Base-by-base conservation (phyloP, 2,888 invertebrate species). In the Eupithecia tripunctaria region DNA sequence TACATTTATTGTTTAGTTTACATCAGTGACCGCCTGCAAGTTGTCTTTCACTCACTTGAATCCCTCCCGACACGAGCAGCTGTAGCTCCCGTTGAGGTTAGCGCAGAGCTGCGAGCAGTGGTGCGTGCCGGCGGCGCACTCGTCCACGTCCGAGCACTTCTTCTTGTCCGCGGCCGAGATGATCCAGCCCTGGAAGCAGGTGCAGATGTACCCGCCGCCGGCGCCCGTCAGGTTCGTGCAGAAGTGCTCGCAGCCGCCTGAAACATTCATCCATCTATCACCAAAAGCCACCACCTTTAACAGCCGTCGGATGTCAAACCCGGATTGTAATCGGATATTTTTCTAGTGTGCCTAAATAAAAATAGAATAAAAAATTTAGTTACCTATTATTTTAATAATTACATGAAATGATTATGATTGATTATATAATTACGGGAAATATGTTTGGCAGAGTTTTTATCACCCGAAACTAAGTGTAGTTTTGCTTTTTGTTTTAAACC, bases 41-140 rank as follows among this genome's bases (percentile, higher is more conserved):
- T 32, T 32, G 32, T 32, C 32, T n/a, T n/a, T n/a, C 32, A 32
- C 32, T 32, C 32, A 32, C 94, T 88, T 93, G 92, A 98, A 99
- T 1, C 98, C 98, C 1, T 96, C 96, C 10, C 96, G 95, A 83
- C 99, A 99, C 32, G 96, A 95, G 88, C 99, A 99, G 71, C 96
- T 96, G 88, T 99, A 99, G 74, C 96, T 96, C 85, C 99, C 99
- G 85, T 99, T 99, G 67, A 98, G 90, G 89, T 99, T 99, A 70
- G 95, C 95, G 86, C 99, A 99, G 51, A 97, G 94, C 85, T 99
- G 99, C 1, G 99, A 98, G 93, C 99, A 99, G 76, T 97, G 97
- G 90, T 98, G 98, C 32, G 95, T 95, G 72, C 97, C 97, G 27
- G 96, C 95, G 0, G 95, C 94, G 86, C 99, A 99, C 91, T 99